phyloP scores from a whole-genome alignment of 2,888 invertebrate genomes.

The Dryococelus australis region DNA sequence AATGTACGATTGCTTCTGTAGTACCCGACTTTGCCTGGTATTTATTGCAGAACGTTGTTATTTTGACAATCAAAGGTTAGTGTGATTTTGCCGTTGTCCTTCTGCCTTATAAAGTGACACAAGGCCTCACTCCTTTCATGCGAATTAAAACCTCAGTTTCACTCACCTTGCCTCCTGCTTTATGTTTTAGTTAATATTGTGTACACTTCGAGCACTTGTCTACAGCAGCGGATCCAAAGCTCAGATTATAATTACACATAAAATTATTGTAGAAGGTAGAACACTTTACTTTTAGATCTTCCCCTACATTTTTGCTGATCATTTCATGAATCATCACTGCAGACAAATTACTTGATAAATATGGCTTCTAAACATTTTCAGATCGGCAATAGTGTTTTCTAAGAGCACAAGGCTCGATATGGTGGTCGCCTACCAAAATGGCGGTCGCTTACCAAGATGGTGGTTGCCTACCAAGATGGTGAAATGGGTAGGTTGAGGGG shows the following conservation, averaged over 20 bases:
- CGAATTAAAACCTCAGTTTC: too few relatives aligned
- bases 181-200: too few relatives aligned
- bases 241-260: not conserved
- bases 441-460: too few relatives aligned
- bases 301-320: not conserved
- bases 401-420: not conserved
- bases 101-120: not conserved
- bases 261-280: not conserved
- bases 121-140: not conserved
- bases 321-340: not conserved
- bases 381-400: not conserved
- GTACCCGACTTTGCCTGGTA: not conserved
- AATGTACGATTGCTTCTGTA: not conserved
- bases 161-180: too few relatives aligned
- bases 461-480: too few relatives aligned
- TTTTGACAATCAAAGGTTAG: not conserved
- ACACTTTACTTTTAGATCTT: not conserved
- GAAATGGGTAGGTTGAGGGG: too few relatives aligned
- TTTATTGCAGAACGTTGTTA: not conserved
- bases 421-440: not conserved
- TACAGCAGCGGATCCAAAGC: not conserved
- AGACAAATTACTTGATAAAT: not conserved
- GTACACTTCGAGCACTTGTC: too few relatives aligned
- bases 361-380: not conserved
- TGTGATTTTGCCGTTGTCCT: not conserved